Evolutionary conservation across 2,888 invertebrate genomes (phyloP).

Genomic region (Parapristionchus giblindavisi): DNA sequence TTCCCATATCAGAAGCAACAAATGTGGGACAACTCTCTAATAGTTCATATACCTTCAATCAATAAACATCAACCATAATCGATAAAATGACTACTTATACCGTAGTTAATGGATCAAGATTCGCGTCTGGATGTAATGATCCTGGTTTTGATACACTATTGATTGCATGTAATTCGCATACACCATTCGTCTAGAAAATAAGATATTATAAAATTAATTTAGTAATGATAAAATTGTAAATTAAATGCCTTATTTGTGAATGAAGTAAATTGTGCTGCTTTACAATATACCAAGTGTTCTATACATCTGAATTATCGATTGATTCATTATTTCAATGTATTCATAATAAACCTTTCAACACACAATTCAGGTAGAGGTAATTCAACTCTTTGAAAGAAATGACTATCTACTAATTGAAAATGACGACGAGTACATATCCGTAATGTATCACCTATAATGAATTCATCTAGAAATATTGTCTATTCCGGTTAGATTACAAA

Average conservation of each 20-base stretch:
- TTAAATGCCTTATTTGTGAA: constrained; percentile 47
- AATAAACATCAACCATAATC: neutral
- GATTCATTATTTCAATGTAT: too few relatives aligned
- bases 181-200: constrained; percentile 28
- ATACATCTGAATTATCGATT: constrained; percentile 44
- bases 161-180: constrained; percentile 35
- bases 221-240: too few relatives aligned
- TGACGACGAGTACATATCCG: constrained; percentile 33
- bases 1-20: constrained; percentile 33
- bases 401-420: constrained; percentile 29
- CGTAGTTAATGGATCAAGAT: constrained; percentile 45
- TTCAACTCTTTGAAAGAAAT: constrained; percentile 48
- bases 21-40: constrained; percentile 32
- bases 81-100: neutral
- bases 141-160: constrained; percentile 24
- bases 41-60: constrained; percentile 32
- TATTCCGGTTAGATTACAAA: too few relatives aligned
- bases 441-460: neutral
- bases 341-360: constrained; percentile 46
- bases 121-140: constrained; percentile 49
- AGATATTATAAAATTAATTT: too few relatives aligned
- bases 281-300: constrained; percentile 55
- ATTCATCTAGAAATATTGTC: too few relatives aligned
- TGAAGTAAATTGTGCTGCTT: constrained; percentile 50
- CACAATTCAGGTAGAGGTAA: constrained; percentile 52